Percentiles rank a stretch among this genome's conserved stretches.
Evolutionary conservation across 2,113 vertebrate genomes (phyloP).

Genomic region (Phaethon lepturus): DNA sequence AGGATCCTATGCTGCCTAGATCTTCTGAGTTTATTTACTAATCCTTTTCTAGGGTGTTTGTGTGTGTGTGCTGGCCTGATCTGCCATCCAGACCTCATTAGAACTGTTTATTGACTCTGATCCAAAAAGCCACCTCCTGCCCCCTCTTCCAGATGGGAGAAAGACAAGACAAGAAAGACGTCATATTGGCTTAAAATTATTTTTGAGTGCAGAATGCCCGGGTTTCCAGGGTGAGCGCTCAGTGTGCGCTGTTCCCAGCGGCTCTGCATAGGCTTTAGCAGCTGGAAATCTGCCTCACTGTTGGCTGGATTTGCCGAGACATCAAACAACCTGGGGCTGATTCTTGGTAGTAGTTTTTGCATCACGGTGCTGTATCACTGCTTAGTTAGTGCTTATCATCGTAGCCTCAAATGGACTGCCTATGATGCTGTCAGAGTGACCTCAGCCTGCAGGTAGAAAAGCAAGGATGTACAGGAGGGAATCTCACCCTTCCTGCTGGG

Average conservation of each 20-base stretch:
- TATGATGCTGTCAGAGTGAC: background rate
- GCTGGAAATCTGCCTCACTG: background rate
- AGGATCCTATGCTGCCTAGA: background rate
- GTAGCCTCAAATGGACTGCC: background rate
- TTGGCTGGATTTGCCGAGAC: background rate
- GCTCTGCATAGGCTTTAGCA: background rate
- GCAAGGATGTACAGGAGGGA: background rate
- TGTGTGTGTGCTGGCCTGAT: background rate
- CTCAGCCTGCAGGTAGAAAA: background rate
- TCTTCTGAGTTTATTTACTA: background rate
- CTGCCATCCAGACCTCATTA: background rate
- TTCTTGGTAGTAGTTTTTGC: background rate
- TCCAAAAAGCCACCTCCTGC: background rate
- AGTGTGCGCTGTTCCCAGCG: rapidly evolving
- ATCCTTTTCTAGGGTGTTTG: background rate
- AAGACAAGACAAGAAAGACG: background rate
- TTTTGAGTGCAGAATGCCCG: background rate
- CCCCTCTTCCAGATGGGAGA: background rate
- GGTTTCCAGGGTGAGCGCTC: background rate
- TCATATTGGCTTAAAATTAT: background rate
- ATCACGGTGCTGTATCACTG: background rate
- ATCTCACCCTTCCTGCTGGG: background rate
- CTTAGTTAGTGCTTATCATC: background rate
- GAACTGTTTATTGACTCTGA: background rate
- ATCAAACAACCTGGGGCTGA: background rate